These are phyloP conservation scores for Colletes gigas DNA, from an alignment of 1,140 invertebrate genomes.

Conservation along the genomic window DNA sequence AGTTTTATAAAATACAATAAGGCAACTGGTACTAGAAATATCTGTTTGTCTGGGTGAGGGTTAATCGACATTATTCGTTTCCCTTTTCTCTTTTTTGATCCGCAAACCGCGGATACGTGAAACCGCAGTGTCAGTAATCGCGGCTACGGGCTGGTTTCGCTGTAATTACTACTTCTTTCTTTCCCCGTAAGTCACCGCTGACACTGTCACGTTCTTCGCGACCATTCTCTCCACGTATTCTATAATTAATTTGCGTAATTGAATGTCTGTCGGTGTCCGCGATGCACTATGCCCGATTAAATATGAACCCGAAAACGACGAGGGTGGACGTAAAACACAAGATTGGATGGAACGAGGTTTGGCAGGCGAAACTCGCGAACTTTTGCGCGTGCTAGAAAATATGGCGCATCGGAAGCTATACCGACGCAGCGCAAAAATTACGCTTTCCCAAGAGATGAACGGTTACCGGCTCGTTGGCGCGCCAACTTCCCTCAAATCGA, in stretches of 20 bases:
- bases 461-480: constrained; percentile 14
- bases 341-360: constrained; percentile 40
- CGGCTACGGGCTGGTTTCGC: too few relatives aligned
- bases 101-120: too few relatives aligned
- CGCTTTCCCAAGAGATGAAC: constrained; percentile 27
- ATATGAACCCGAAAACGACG: constrained; percentile 19
- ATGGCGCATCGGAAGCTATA: constrained; percentile 32
- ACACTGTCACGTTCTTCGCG: neutral
- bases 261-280: neutral
- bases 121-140: too few relatives aligned
- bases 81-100: too few relatives aligned
- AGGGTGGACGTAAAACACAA: constrained; percentile 26
- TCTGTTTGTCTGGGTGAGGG: too few relatives aligned
- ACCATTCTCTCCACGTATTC: neutral
- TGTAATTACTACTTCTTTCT: neutral
- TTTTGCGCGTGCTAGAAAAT: constrained; percentile 30
- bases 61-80: too few relatives aligned
- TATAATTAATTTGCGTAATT: constrained; percentile 17
- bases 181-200: neutral
- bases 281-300: constrained; percentile 38
- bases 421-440: constrained; percentile 43
- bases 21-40: too few relatives aligned
- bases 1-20: too few relatives aligned
- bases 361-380: constrained; percentile 27
- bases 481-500: constrained; percentile 23